Percentiles rank a stretch among this genome's conserved stretches.
Conservation (phyloP, 1,140 invertebrate species). For the Heliothis virescens region DNA sequence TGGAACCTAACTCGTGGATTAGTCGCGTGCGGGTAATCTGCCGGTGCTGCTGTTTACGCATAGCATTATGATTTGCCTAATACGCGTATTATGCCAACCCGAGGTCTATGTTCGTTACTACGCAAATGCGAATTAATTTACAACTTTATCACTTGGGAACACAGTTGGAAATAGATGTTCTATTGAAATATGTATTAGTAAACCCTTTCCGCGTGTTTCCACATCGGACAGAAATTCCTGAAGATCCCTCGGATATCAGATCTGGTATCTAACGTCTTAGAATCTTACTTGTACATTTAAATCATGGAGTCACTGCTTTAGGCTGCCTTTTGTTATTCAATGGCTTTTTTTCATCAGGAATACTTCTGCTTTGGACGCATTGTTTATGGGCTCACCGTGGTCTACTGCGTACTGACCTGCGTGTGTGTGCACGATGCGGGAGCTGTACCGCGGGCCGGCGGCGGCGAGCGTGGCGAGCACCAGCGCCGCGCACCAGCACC, state of each 20-base stretch:
- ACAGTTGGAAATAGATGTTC: background rate
- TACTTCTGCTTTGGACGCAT: no score
- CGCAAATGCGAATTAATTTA: background rate
- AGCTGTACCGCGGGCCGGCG: constrained; percentile 87
- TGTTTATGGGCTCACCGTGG: no score
- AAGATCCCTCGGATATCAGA: background rate
- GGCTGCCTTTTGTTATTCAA: background rate
- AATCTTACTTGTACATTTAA: constrained; percentile 14
- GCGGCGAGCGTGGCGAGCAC: constrained; percentile 75
- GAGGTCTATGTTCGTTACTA: background rate
- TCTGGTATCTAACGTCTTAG: background rate
- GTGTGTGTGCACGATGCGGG: constrained; percentile 88
- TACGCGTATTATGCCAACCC: constrained; percentile 14
- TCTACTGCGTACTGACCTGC: constrained; percentile 59
- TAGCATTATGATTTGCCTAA: constrained; percentile 33
- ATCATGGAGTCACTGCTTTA: background rate
- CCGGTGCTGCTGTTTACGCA: constrained; percentile 13
- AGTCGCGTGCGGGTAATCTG: constrained; percentile 32
- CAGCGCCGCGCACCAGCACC: constrained; percentile 79
- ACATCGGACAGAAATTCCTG: background rate
- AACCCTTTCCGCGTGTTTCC: background rate
- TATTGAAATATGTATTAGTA: background rate
- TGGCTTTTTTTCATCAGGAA: no score
- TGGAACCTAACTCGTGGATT: constrained; percentile 51
- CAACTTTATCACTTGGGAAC: constrained; percentile 1